A percentile compares a stretch with the other conserved stretches of the same genome.
Evolutionary conservation across 2,797 vertebrate species (phyloP).

Genomic region (Discoglossus pictus): DNA sequence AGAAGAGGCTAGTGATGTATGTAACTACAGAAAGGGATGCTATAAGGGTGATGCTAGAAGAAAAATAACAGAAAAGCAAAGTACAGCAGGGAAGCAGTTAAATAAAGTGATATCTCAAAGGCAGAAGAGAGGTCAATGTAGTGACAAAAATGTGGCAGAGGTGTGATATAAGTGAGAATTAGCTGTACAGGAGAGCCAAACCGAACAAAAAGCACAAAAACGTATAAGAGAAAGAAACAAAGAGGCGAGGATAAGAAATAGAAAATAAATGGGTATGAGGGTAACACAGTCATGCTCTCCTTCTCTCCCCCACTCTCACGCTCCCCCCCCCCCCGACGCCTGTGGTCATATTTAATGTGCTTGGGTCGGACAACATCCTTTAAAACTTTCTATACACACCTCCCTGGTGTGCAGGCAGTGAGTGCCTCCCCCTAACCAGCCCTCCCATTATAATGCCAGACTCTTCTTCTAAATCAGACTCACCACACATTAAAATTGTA

Average conservation of each 20-base stretch:
- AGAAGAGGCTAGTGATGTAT: no score
- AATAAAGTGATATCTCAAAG: no score
- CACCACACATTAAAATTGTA: constrained; percentile 53
- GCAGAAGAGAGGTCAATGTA: no score
- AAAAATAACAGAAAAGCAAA: no score
- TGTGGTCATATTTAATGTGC: constrained; percentile 50
- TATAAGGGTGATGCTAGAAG: no score
- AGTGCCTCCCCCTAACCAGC: constrained; percentile 19
- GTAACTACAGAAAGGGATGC: no score
- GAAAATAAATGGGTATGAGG: constrained; percentile 22
- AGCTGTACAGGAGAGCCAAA: no score
- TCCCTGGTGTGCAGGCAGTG: constrained; percentile 17
- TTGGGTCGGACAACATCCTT: constrained; percentile 46
- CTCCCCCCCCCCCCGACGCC: constrained; percentile 38
- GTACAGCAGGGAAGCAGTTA: no score
- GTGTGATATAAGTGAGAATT: no score
- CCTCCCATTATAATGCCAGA: constrained; percentile 39
- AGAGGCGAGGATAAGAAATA: constrained; percentile 1
- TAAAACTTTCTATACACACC: constrained; percentile 46
- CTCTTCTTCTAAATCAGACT: constrained; percentile 50
- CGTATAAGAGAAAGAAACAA: constrained; percentile 5
- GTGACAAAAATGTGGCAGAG: no score
- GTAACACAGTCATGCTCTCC: constrained; percentile 19
- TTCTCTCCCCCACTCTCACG: constrained; percentile 13
- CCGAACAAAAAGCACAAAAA: no score